Evolutionary conservation across 1,140 invertebrate genomes (phyloP), one percentile per base, ranked within the genome.

Genomic region (Polypedilum vanderplanki): DNA sequence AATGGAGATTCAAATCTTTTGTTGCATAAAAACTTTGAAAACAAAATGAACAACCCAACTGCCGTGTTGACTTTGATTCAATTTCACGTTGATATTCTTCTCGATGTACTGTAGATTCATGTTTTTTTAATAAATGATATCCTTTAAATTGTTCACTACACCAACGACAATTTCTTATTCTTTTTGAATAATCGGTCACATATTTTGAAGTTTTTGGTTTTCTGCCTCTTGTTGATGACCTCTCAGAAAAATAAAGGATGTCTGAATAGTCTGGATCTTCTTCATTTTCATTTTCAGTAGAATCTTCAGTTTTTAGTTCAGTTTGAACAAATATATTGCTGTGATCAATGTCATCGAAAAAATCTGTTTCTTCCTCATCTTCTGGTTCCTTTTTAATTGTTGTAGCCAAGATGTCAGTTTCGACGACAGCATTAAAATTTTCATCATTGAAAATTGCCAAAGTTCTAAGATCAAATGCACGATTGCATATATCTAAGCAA

Each of bases 391-490:
- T 57, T 12, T 57, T 57, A 15, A 57, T 57, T 57, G 46, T 15
- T 57, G 46, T 33, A 33, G 24, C 46, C 12, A 57, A 57, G 15
- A 57, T n/a, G n/a, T 57, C 46, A 57, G 46, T 57, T 57, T 57
- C 46, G 4, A 57, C 24, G 5, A 33, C 24, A 33, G 24, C 12
- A 15, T 57, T 57, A 15, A 57, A 57, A 57, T 57, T 57, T 57
- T 57, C 46, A 57, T 57, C 46, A 57, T 57, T 57, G 15, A 57
- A 57, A n/a, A 57, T n/a, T 57, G 46, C 46, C 46, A 57, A 57
- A n/a, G 46, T 57, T 57, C 46, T 12, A 8, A 57, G 15, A 57
- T 57, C n/a, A 57, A n/a, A 57, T 57, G 46, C 46, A n/a, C 15
- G 3, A 57, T 57, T 12, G 4, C 12, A 12, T 4, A 57, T 57